Evolutionary conservation across 2,797 vertebrate species (phyloP).

Genomic region (Mus minutoides): DNA sequence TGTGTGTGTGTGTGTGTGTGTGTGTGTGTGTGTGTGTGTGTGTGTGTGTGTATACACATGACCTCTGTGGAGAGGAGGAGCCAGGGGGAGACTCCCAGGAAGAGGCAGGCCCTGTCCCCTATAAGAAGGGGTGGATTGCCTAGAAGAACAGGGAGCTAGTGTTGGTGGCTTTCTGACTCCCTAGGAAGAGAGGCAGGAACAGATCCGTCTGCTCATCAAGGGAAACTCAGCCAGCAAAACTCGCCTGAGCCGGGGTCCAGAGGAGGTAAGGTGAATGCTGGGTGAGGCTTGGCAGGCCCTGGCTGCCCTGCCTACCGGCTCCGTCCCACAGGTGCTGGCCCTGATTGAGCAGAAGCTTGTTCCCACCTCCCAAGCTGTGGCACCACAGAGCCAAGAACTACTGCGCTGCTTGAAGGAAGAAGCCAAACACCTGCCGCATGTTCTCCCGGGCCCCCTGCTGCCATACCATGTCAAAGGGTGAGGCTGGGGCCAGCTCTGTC

Average conservation of each 20-base stretch:
- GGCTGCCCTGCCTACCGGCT: background rate
- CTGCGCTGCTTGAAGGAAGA: constrained; percentile 63
- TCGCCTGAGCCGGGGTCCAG: constrained; percentile 58
- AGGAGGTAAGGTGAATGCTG: constrained; percentile 70
- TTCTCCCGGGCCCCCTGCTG: constrained; percentile 60
- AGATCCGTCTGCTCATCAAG: constrained; percentile 78
- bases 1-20: too few relatives aligned
- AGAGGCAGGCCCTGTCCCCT: background rate
- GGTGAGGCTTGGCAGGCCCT: too few relatives aligned
- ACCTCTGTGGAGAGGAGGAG: background rate
- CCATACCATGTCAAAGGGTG: constrained; percentile 55
- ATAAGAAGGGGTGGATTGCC: background rate
- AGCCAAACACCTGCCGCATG: constrained; percentile 51
- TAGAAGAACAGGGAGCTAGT: background rate
- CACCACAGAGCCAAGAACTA: constrained; percentile 68
- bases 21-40: too few relatives aligned
- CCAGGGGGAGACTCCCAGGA: background rate
- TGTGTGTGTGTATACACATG: too few relatives aligned
- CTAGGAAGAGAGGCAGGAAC: constrained; percentile 77
- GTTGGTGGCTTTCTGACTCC: background rate
- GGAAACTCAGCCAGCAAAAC: constrained; percentile 80
- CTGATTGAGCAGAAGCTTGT: constrained; percentile 69
- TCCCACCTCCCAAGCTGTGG: constrained; percentile 57
- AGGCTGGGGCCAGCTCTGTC: background rate
- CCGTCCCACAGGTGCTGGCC: constrained; percentile 60